Base-by-base conservation (phyloP, 2,888 invertebrate genomes). In the Hemaris fuciformis region DNA sequence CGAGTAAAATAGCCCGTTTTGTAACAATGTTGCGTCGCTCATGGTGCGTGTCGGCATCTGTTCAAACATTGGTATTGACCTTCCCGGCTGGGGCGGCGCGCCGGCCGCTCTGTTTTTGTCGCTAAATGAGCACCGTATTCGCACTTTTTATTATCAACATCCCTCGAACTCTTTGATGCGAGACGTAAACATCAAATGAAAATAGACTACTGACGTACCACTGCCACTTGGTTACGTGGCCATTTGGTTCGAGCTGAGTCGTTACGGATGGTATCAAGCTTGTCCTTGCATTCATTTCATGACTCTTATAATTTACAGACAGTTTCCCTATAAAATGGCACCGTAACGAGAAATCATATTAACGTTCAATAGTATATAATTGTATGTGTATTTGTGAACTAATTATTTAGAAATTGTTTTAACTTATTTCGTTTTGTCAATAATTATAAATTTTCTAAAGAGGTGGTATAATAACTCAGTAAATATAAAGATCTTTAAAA, bases 31-130 rank as follows among this genome's bases (percentile, higher is more conserved):
- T 7, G 53, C 31, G 53, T 18, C 18, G 53, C 46, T 46, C n/a
- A 23, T 18, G 31, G 18, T 20, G 53, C 27, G 59, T 59, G 43
- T 43, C 59, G 59, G 59, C 77, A 80, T 79, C 74, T 80, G 77
- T 73, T 71, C 77, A 81, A 80, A 80, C 79, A 78, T 73, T 71
- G 72, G 65, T 70, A 75, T 71, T 81, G 83, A 79, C 83, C 83
- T 83, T 81, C 77, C 63, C 62, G 66, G 69, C 69, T n/a, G n/a
- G 67, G 41, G 25, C 59, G 27, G 34, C 7, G 23, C 15, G 42
- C 22, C 45, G 27, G 38, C 38, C 3, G n/a, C n/a, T 13, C 7
- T 22, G 15, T 20, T 57, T 63, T 66, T 69, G 70, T 72, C 70
- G 72, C 67, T 58, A 66, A 68, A 59, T 20, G 43, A 59, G n/a